Evolutionary conservation across 1,140 invertebrate genomes (phyloP).

Genomic region (Aphaenogaster rudis): DNA sequence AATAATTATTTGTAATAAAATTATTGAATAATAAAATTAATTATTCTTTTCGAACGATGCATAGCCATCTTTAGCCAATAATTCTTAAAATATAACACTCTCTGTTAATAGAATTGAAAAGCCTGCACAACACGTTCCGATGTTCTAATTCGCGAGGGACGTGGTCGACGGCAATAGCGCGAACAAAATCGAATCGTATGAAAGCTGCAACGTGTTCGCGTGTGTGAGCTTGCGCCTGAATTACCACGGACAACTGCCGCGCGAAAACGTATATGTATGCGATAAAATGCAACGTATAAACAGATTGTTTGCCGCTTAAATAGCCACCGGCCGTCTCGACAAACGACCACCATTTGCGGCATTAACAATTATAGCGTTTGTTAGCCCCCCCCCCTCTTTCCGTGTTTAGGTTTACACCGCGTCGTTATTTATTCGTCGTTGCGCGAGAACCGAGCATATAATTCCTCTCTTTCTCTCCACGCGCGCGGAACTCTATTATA

Average conservation of each 20-base stretch:
- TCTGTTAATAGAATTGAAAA: neutral
- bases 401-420: constrained; percentile 29
- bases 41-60: neutral
- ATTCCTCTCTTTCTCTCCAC: constrained; percentile 12
- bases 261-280: constrained; percentile 39
- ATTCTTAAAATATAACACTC: neutral
- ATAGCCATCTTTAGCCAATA: neutral
- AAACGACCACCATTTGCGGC: constrained; percentile 40
- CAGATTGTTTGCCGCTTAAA: constrained; percentile 56
- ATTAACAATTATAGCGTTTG: constrained; percentile 58
- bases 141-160: constrained; percentile 2
- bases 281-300: constrained; percentile 47
- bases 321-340: constrained; percentile 43
- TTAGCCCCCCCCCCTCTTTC: neutral
- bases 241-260: neutral
- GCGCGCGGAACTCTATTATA: constrained; percentile 43
- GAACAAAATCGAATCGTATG: constrained; percentile 19
- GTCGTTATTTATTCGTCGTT: constrained; percentile 48
- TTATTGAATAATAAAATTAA: too few relatives aligned
- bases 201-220: constrained; percentile 17
- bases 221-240: neutral
- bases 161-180: neutral
- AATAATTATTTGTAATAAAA: too few relatives aligned
- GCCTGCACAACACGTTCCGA: neutral
- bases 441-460: neutral